Percentiles rank a stretch among this genome's conserved stretches.
These are phyloP conservation scores for Congeria kusceri DNA, from an alignment of 2,888 invertebrate species.

Conservation along the genomic window DNA sequence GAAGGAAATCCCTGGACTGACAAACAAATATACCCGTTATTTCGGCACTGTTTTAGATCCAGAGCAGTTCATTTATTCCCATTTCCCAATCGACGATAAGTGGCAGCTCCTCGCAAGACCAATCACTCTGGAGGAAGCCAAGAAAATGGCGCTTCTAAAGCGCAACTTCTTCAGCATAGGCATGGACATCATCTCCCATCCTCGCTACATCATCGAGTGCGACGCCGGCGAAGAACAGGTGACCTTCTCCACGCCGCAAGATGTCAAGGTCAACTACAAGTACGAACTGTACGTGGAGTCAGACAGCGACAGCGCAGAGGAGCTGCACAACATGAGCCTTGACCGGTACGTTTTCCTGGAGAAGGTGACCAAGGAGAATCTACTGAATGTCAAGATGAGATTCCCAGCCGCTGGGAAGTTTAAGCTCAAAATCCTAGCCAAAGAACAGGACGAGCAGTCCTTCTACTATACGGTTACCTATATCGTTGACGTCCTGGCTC, in stretches of 20 bases:
- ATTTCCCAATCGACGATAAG: conserved; percentile 73
- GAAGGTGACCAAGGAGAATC: conserved; percentile 64
- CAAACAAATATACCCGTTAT: no score
- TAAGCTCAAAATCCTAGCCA: conserved; percentile 73
- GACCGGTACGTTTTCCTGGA: conserved; percentile 74
- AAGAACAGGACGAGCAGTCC: conserved; percentile 63
- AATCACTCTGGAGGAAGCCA: conserved; percentile 69
- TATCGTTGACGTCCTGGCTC: conserved; percentile 62
- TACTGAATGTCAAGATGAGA: conserved; percentile 66
- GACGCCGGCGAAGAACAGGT: conserved; percentile 64
- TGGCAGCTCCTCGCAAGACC: conserved; percentile 76
- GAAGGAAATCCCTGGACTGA: no score
- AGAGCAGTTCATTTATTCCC: conserved; percentile 73
- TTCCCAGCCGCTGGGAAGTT: conserved; percentile 71
- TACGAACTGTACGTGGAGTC: conserved; percentile 70
- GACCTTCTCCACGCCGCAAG: conserved; percentile 58
- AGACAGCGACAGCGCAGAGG: conserved; percentile 56
- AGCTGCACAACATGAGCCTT: conserved; percentile 56
- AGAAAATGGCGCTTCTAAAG: conserved; percentile 66
- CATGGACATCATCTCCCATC: conserved; percentile 67
- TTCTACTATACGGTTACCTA: conserved; percentile 72
- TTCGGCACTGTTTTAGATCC: conserved; percentile 56
- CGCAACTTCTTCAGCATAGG: conserved; percentile 71
- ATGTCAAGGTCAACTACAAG: conserved; percentile 64
- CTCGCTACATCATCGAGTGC: conserved; percentile 57